Conservation (phyloP, 2,888 invertebrate genomes). For the Morpho helenor region DNA sequence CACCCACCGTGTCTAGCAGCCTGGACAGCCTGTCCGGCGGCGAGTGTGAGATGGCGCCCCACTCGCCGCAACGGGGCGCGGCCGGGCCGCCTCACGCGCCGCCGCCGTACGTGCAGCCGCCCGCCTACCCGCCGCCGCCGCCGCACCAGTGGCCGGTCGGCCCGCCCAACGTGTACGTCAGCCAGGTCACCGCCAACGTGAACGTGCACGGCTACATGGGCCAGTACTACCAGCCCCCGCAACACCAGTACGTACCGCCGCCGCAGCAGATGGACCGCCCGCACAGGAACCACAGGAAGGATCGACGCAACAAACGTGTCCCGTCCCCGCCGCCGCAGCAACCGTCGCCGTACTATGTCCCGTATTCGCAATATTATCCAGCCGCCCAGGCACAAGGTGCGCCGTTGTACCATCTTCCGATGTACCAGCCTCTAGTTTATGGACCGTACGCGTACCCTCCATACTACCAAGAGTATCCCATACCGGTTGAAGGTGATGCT, state of each 20-base stretch:
- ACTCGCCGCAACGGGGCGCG: slow-evolving; percentile 69
- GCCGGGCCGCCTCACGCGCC: slow-evolving; percentile 40
- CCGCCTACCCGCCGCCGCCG: slow-evolving; percentile 62
- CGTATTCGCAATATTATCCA: slow-evolving; percentile 71
- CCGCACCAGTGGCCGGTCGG: slow-evolving; percentile 71
- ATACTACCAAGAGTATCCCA: slow-evolving; percentile 67
- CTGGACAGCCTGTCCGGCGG: slow-evolving; percentile 72
- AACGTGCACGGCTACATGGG: slow-evolving; percentile 83
- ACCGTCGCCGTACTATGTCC: slow-evolving; percentile 58
- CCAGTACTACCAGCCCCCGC: slow-evolving; percentile 72
- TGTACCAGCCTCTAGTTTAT: slow-evolving; percentile 71
- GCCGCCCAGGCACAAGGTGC: slow-evolving; percentile 76
- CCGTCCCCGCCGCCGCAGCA: slow-evolving; percentile 60
- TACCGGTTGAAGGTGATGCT: slow-evolving; percentile 65
- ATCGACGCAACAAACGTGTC: slow-evolving; percentile 56
- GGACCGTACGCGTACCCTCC: slow-evolving; percentile 70
- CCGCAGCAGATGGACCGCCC: slow-evolving; percentile 53
- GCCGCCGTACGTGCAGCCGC: slow-evolving; percentile 66
- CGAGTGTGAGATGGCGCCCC: slow-evolving; percentile 77
- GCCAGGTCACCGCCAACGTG: slow-evolving; percentile 82
- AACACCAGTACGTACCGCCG: slow-evolving; percentile 58
- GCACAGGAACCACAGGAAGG: slow-evolving; percentile 54
- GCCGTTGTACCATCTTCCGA: slow-evolving; percentile 72
- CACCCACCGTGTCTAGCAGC: slow-evolving; percentile 70
- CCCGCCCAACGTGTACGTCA: slow-evolving; percentile 81